These are phyloP conservation scores for Burhinus bistriatus DNA, from an alignment of 2,113 vertebrate species.

Conservation along the genomic window DNA sequence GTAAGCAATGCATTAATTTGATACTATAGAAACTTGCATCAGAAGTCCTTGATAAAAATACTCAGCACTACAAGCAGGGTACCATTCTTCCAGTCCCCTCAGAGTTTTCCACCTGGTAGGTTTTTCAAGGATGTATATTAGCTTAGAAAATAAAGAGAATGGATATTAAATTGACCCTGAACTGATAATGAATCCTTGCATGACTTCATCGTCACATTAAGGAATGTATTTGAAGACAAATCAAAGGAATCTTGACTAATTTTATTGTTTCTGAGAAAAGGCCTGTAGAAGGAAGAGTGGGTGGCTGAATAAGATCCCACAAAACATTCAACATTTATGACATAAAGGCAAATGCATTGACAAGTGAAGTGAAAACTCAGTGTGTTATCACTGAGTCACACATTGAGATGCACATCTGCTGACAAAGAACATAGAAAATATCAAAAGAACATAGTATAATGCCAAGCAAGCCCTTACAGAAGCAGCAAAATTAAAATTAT, in stretches of 20 bases:
- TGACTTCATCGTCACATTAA: background rate
- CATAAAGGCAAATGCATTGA: background rate
- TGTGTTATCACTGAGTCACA: background rate
- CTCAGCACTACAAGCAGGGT: background rate
- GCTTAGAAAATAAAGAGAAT: background rate
- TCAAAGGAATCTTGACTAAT: conserved; percentile 9
- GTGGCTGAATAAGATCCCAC: conserved; percentile 22
- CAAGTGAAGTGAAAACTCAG: conserved; percentile 6
- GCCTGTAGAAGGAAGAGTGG: background rate
- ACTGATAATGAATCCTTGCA: background rate
- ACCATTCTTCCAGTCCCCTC: background rate
- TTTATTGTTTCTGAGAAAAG: conserved; percentile 19
- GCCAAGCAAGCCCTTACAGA: background rate
- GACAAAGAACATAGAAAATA: background rate
- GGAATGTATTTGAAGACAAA: background rate
- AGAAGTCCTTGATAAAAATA: background rate
- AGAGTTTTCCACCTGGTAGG: background rate
- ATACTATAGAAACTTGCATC: background rate
- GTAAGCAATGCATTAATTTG: conserved; percentile 6
- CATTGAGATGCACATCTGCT: background rate
- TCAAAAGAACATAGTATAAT: background rate
- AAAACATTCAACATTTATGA: background rate
- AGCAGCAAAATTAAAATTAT: background rate
- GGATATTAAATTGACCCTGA: background rate
- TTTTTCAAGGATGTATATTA: background rate